Conservation (phyloP, 1,140 invertebrate genomes). For the Saccostrea cuccullata region DNA sequence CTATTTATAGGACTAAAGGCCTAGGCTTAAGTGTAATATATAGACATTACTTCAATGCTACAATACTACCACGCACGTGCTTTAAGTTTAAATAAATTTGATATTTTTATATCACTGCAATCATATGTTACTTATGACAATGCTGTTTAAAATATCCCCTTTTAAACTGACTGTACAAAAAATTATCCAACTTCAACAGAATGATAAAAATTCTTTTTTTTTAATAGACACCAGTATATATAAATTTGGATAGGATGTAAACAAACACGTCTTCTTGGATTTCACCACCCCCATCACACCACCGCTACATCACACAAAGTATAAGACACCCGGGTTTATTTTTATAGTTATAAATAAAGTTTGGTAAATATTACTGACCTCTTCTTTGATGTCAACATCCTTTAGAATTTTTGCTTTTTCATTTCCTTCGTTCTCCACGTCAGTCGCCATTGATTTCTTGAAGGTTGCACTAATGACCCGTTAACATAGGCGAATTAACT, state of each 20-base stretch:
- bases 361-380: neutral
- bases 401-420: neutral
- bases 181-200: neutral
- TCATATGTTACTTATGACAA: too few relatives aligned
- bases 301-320: neutral
- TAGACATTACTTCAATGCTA: neutral
- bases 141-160: too few relatives aligned
- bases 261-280: neutral
- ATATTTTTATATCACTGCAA: neutral
- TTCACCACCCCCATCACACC: neutral
- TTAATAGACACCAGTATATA: neutral
- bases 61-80: slow-evolving; percentile 24
- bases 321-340: neutral
- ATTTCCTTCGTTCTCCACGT: slow-evolving; percentile 28
- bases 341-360: neutral
- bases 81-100: slow-evolving; percentile 4
- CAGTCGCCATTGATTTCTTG: slow-evolving; percentile 27
- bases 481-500: neutral
- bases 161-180: neutral
- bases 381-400: neutral
- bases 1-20: neutral
- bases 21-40: neutral
- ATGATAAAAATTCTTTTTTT: too few relatives aligned
- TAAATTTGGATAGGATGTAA: neutral
- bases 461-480: slow-evolving; percentile 32